These are phyloP conservation scores for Cydia strobilella DNA, from an alignment of 1,140 invertebrate species.

Conservation along the genomic window DNA sequence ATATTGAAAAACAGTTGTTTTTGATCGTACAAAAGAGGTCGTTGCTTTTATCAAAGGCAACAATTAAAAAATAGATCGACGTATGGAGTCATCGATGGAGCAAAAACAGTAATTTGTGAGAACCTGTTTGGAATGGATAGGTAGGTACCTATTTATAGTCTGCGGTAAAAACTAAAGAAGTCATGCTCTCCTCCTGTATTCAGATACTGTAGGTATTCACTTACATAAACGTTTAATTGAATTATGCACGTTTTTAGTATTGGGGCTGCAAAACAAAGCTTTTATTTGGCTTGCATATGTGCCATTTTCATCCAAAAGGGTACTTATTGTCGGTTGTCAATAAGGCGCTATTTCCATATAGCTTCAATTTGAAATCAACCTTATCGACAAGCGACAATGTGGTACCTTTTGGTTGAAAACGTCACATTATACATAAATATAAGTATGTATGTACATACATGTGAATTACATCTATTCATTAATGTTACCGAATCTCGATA, in stretches of 20 bases:
- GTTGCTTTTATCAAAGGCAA: slow-evolving; percentile 31
- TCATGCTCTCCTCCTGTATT: background rate
- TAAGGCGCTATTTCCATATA: too few relatives aligned
- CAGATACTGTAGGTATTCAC: background rate
- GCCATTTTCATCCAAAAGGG: too few relatives aligned
- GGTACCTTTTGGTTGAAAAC: too few relatives aligned
- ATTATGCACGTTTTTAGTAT: background rate
- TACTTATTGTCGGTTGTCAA: too few relatives aligned
- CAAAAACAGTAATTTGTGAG: slow-evolving; percentile 13
- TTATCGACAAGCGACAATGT: too few relatives aligned
- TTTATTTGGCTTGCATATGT: too few relatives aligned
- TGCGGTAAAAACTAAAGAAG: background rate
- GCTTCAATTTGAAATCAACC: too few relatives aligned
- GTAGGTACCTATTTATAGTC: background rate
- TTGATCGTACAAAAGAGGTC: slow-evolving; percentile 31
- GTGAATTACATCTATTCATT: background rate
- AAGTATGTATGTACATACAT: too few relatives aligned
- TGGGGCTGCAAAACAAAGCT: too few relatives aligned
- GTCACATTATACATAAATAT: too few relatives aligned
- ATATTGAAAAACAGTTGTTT: slow-evolving; percentile 22
- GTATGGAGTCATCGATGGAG: slow-evolving; percentile 25
- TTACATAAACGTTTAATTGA: background rate
- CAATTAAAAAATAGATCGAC: slow-evolving; percentile 31
- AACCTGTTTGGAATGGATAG: background rate
- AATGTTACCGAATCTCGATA: background rate